Evolutionary conservation across 2,797 vertebrate genomes (phyloP), one percentile per base, ranked within the genome.

Genomic region (Melanotaenia parkinsoni): DNA sequence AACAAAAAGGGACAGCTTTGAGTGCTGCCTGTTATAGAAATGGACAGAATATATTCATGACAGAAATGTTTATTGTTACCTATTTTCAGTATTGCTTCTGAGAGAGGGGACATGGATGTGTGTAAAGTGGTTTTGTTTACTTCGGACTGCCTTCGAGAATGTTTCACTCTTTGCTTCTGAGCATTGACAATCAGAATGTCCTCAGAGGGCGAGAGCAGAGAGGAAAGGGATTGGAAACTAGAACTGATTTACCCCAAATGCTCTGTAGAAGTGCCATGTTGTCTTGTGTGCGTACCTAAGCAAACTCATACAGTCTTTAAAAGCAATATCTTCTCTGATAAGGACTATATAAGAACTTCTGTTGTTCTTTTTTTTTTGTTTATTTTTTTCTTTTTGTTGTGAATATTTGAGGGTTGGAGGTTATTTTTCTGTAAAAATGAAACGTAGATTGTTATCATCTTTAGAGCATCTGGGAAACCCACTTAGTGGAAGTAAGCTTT

Each of bases 251-350:
- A 67, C 84, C 85, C 88, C 81, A 81, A 88, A 86, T 85, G 88
- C 88, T 92, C 90, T 91, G 86, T 86, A 89, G 81, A 94, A 93
- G 92, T 94, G 92, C 93, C 93, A 94, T 93, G 91, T 89, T 81
- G 92, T 94, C 84, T 90, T 73, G 83, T 88, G 86, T 90, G 84
- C 59, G 80, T 88, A 88, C 84, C 88, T 88, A 92, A 91, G 89
- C 77, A 65, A 92, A 88, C 88, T 91, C 87, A 90, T 91, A 89
- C 90, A 91, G 90, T 92, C 91, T 93, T 90, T 89, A 88, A 91
- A 94, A 94, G 93, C 93, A 94, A 94, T 94, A 94, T 92, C 80
- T 92, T 90, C 83, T 83, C 79, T 81, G 78, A 88, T 86, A 90
- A 91, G 90, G 89, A 90, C 88, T 90, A 87, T 87, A 83, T 86